A percentile compares a stretch with the other conserved stretches of the same genome.
Evolutionary conservation across 1,140 invertebrate species (phyloP).

Genomic region (Eciton burchellii): DNA sequence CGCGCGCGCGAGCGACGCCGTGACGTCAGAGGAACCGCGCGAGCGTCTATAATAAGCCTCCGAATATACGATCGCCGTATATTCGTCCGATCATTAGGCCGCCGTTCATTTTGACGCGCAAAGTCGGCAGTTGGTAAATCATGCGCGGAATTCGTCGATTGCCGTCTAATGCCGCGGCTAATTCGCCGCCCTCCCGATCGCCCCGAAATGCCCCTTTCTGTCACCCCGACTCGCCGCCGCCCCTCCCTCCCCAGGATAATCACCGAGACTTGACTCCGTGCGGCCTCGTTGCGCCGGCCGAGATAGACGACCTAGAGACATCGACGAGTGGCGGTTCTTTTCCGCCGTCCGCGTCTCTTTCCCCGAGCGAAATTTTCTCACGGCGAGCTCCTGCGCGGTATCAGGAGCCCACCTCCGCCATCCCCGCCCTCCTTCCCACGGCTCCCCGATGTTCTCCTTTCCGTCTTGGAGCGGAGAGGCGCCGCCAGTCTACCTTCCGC

Average conservation of each 20-base stretch:
- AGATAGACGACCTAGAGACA: slow-evolving; percentile 48
- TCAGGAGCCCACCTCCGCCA: slow-evolving; percentile 35
- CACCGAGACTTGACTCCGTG: not conserved
- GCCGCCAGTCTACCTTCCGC: slow-evolving; percentile 9
- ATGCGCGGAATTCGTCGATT: not conserved
- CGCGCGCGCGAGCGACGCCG: not conserved
- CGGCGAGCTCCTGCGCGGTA: slow-evolving; percentile 21
- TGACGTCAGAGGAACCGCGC: not conserved
- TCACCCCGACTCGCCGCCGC: no score
- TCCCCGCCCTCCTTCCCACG: not conserved
- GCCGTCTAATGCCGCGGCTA: not conserved
- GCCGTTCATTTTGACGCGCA: not conserved
- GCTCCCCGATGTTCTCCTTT: slow-evolving; percentile 55
- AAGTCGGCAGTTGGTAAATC: slow-evolving; percentile 5
- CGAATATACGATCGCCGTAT: slow-evolving; percentile 4
- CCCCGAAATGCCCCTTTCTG: no score
- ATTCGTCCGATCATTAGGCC: not conserved
- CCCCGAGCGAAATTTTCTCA: slow-evolving; percentile 42
- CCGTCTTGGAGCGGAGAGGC: slow-evolving; percentile 24
- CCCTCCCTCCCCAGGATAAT: no score
- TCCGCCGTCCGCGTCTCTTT: slow-evolving; percentile 25
- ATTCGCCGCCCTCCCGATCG: no score
- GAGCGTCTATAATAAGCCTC: not conserved
- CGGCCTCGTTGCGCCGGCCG: not conserved
- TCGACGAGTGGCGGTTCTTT: slow-evolving; percentile 56